Evolutionary conservation across 2,888 invertebrate species (phyloP).

Genomic region (Drosophila prostipennis): DNA sequence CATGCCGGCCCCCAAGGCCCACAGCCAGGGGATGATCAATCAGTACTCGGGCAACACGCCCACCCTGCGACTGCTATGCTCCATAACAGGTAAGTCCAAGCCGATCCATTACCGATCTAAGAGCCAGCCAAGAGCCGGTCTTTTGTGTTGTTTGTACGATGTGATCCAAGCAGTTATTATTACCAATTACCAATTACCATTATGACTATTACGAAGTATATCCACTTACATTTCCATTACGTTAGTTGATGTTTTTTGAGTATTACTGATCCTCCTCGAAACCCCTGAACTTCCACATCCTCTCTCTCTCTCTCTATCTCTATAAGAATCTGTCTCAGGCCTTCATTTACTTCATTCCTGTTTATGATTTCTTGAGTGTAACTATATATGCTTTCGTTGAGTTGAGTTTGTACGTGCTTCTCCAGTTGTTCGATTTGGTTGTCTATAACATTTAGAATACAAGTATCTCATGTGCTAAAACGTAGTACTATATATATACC

Average conservation of each 20-base stretch:
- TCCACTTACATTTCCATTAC: constrained; percentile 58
- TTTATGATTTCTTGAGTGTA: constrained; percentile 55
- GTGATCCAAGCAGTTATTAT: constrained; percentile 74
- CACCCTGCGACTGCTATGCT: constrained; percentile 96
- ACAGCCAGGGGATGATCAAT: constrained; percentile 99
- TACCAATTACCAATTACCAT: constrained; percentile 38
- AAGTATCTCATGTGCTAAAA: constrained; percentile 62
- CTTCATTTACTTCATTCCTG: constrained; percentile 68
- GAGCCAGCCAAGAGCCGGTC: constrained; percentile 15
- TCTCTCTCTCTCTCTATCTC: constrained; percentile 21
- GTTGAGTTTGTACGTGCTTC: constrained; percentile 38
- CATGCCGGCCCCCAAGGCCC: constrained; percentile 98
- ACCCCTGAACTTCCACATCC: constrained; percentile 37
- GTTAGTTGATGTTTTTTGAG: constrained; percentile 73
- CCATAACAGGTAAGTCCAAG: constrained; percentile 94
- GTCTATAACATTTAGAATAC: constrained; percentile 57
- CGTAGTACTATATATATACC: constrained; percentile 58
- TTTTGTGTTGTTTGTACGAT: constrained; percentile 74
- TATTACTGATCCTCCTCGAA: constrained; percentile 48
- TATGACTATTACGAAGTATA: constrained; percentile 69
- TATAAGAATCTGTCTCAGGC: constrained; percentile 57
- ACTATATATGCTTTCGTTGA: constrained; percentile 41
- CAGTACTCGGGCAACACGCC: constrained; percentile 98
- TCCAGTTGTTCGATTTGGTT: constrained; percentile 48
- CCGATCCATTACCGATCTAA: constrained; percentile 45